Conservation (phyloP, 2,888 invertebrate species). For the Gibbula magus region DNA sequence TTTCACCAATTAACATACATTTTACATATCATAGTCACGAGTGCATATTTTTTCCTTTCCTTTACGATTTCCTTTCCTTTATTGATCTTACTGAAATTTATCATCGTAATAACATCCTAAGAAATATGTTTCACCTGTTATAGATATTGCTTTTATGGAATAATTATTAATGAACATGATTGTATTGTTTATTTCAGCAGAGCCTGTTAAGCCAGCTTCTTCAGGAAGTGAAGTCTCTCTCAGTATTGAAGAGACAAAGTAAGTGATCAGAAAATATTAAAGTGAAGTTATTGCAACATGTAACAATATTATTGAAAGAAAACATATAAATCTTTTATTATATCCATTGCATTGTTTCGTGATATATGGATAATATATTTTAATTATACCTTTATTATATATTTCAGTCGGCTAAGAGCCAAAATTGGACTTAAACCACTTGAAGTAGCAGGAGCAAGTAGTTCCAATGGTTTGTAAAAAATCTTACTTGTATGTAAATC, state of each 20-base stretch:
- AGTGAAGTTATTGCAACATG: not conserved
- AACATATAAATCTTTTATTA: not conserved
- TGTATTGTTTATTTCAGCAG: slow-evolving; percentile 21
- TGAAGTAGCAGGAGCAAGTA: slow-evolving; percentile 77
- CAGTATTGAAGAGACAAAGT: slow-evolving; percentile 70
- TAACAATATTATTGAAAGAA: not conserved
- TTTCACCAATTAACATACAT: too few species aligned
- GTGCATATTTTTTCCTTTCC: too few species aligned
- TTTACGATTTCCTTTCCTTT: too few species aligned
- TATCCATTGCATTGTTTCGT: not conserved
- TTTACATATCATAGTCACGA: too few species aligned
- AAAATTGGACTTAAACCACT: slow-evolving; percentile 95
- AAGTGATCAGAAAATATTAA: slow-evolving; percentile 35
- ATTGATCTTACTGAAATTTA: too few species aligned
- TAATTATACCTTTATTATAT: slow-evolving; percentile 25
- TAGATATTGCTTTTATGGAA: too few species aligned
- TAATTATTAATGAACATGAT: not conserved
- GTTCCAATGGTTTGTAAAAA: not conserved
- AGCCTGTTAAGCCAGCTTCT: slow-evolving; percentile 9
- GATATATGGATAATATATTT: too few species aligned
- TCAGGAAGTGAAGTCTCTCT: slow-evolving; percentile 51
- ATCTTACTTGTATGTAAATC: not conserved
- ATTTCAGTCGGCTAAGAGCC: slow-evolving; percentile 86
- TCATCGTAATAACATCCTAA: too few species aligned
- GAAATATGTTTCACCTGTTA: too few species aligned